Base-by-base conservation (phyloP, 2,797 vertebrate genomes). In the Gymnoscopelus microlampas region DNA sequence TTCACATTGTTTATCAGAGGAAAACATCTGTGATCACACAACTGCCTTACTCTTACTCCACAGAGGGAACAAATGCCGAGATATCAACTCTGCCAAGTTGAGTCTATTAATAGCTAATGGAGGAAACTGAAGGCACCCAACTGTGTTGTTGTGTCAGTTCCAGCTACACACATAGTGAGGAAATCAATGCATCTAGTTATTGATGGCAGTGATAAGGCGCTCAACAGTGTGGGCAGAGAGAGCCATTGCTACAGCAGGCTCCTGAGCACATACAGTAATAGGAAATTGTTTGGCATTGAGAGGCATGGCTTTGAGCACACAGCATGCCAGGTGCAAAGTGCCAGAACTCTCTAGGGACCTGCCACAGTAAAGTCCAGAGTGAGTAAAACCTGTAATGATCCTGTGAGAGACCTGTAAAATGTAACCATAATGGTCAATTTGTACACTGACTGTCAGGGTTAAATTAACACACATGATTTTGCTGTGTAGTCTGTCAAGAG, bases 251-350 rank as follows among this genome's bases (percentile, higher is more conserved):
- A 26, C 50, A 63, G 54, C 9, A 35, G 24, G 53, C 35, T 19
- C 29, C 67, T 60, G 19, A 5, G 13, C 61, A 62, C 26, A 14
- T 8, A 58, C 56, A 1, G 26, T 26, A 29, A 66, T 62, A 54
- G 63, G 53, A 48, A 19, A 54, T 4, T 58, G 35, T 48, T 6
- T 50, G 61, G 58, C 66, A 76, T 61, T 72, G 53, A 68, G 66
- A 15, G 51, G 53, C 63, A 56, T 62, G 44, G 24, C 54, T 60
- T 61, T 14, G 35, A 55, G 66, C 60, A 19, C n/a, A 57, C 26
- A 48, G 67, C 66, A 51, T 77, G 57, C 39, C 65, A 78, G 74
- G 74, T 66, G 66, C 73, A 75, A 65, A 73, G 66, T 71, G 60
- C 14, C 68, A 48, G 10, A 73, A 61, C 53, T 78, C 78, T 63